These are phyloP conservation scores for Plusia festucae DNA, from an alignment of 2,888 invertebrate species.

Conservation along the genomic window DNA sequence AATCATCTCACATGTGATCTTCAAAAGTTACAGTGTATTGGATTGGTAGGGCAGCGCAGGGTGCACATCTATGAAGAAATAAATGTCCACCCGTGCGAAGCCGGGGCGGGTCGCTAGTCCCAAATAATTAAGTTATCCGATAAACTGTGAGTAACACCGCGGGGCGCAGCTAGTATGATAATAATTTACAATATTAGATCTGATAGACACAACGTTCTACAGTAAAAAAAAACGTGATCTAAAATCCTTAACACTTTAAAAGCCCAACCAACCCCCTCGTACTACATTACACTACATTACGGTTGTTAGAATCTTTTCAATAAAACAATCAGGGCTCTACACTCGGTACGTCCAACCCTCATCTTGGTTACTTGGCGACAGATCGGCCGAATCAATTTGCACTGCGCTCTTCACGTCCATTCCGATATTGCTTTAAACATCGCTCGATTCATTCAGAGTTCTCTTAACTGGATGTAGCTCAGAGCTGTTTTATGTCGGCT, in stretches of 20 bases:
- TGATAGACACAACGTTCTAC: too few species aligned
- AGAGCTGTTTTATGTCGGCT: neutral
- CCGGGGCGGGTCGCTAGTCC: too few species aligned
- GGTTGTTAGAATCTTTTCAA: slow-evolving; percentile 40
- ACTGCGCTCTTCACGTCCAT: slow-evolving; percentile 57
- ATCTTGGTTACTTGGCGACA: slow-evolving; percentile 57
- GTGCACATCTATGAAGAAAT: too few species aligned
- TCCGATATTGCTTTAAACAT: slow-evolving; percentile 47
- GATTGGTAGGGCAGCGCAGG: too few species aligned
- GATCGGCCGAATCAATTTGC: slow-evolving; percentile 67
- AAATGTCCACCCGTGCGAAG: too few species aligned
- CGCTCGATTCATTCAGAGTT: slow-evolving; percentile 19
- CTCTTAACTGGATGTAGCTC: neutral
- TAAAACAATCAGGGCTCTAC: slow-evolving; percentile 57
- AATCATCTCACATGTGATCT: too few species aligned
- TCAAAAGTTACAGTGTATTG: too few species aligned
- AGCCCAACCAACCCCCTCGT: neutral
- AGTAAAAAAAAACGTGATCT: neutral
- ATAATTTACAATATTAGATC: too few species aligned
- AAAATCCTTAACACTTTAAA: neutral
- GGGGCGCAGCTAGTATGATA: too few species aligned
- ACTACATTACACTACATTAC: neutral
- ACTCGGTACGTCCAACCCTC: slow-evolving; percentile 57
- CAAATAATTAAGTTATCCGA: too few species aligned
- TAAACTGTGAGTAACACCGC: too few species aligned